Evolutionary conservation across 2,797 vertebrate genomes (phyloP), one percentile per base, ranked within the genome.

Genomic region (Peromyscus eremicus): DNA sequence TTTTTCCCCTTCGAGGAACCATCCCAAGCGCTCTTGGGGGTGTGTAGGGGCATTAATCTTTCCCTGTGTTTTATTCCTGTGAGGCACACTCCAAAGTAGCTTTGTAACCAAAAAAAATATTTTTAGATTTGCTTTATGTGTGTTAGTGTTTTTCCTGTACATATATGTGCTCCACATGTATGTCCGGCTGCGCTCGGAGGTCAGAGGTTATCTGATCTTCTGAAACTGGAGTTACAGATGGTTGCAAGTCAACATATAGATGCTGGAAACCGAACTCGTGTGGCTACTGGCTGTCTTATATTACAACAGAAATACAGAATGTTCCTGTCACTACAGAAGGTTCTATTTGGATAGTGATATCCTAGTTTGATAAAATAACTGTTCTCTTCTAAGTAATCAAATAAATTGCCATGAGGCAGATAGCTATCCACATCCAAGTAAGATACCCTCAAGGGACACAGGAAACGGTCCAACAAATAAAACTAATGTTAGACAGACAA

Each of bases 301-400:
- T 66, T 4, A 64, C 21, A 71, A 16, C 34, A 37, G 64, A 71
- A 37, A 55, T 55, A 17, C 29, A 70, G 64, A 27, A 10, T 16
- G 66, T 52, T 70, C 43, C 23, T 2, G 12, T 52, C 43, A 52
- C 3, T 14, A 13, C 34, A n/a, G 43, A 70, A 52, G 79, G 34
- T 27, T 86, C 66, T 86, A 86, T 14, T 25, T 71, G 84, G 14
- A 49, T 23, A 70, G 68, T 34, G 55, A 37, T 55, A 62, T n/a
- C 84, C 12, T 79, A 88, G 40, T 88, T 55, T 95, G 71, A 27
- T 80, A 64, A 91, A 89, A 55, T 49, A 40, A 64, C 66, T 87
- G 52, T 21, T 93, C 21, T 73, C 64, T 88, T 94, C 57, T 84
- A 87, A 66, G 19, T 57, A 19, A 85, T 49, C 2, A 13, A 21